Conservation (phyloP, 1,140 invertebrate species). For the Drosophila watanabei region DNA sequence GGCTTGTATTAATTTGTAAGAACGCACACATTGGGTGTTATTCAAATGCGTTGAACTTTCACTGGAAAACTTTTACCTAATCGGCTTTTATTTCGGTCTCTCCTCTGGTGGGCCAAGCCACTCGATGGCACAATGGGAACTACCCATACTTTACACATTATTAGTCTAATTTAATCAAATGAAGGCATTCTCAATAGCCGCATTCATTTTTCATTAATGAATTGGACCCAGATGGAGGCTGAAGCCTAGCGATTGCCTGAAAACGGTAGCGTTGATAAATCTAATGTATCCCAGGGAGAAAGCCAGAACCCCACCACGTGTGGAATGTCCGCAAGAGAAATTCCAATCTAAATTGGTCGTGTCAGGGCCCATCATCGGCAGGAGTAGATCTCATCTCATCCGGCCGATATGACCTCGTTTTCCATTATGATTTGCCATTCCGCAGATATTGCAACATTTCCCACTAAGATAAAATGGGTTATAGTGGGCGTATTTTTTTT, state of each 20-base stretch:
- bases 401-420: constrained; percentile 33
- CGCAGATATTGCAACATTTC: constrained; percentile 41
- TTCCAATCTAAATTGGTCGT: constrained; percentile 45
- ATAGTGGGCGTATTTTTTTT: constrained; percentile 61
- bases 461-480: constrained; percentile 34
- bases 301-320: constrained; percentile 41
- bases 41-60: constrained; percentile 71
- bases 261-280: constrained; percentile 62
- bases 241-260: not conserved
- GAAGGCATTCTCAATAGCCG: constrained; percentile 65
- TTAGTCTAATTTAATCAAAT: constrained; percentile 82
- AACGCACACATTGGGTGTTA: constrained; percentile 53
- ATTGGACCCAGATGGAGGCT: constrained; percentile 51
- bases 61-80: constrained; percentile 63
- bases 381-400: constrained; percentile 38
- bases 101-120: constrained; percentile 64
- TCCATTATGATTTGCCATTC: constrained; percentile 47
- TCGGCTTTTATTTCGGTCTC: constrained; percentile 53
- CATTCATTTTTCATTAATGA: constrained; percentile 79
- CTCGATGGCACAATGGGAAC: constrained; percentile 19
- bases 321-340: constrained; percentile 22
- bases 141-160: constrained; percentile 76
- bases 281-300: constrained; percentile 44
- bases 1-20: constrained; percentile 76
- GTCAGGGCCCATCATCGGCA: constrained; percentile 29